These are phyloP conservation scores for Typhlichthys eigenmanni DNA, from an alignment of 2,797 vertebrate species.

Conservation along the genomic window DNA sequence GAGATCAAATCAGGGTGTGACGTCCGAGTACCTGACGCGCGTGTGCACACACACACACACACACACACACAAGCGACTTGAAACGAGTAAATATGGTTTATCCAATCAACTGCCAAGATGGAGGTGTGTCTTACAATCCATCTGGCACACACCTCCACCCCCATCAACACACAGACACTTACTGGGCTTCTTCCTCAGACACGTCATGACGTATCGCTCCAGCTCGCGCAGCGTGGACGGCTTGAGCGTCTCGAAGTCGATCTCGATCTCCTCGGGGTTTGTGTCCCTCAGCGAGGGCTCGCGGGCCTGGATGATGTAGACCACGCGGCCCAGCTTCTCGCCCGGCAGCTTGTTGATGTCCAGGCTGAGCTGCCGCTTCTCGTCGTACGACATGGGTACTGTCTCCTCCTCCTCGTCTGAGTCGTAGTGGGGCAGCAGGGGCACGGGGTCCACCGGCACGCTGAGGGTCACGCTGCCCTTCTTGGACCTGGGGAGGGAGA, in stretches of 20 bases:
- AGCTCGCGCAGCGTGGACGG: constrained; percentile 91
- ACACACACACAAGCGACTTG: too few relatives aligned
- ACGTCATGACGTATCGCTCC: constrained; percentile 91
- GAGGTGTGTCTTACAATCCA: neutral
- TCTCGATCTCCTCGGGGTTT: constrained; percentile 95
- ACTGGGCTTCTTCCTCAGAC: constrained; percentile 90
- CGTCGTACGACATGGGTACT: constrained; percentile 91
- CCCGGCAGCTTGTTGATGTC: constrained; percentile 95
- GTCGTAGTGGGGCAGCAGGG: constrained; percentile 74
- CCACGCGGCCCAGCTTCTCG: constrained; percentile 91
- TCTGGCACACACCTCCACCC: neutral
- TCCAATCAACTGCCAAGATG: too few relatives aligned
- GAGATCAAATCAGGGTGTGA: too few relatives aligned
- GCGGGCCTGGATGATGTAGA: constrained; percentile 93
- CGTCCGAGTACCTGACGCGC: too few relatives aligned
- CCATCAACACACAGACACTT: constrained; percentile 81
- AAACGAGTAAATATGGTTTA: too few relatives aligned
- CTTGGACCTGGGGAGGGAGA: constrained; percentile 75
- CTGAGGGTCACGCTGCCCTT: constrained; percentile 66
- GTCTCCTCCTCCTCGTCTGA: constrained; percentile 92
- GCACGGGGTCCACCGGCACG: constrained; percentile 38
- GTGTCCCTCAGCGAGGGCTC: constrained; percentile 91
- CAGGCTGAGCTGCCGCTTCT: constrained; percentile 91
- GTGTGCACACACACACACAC: too few relatives aligned
- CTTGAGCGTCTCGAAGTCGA: constrained; percentile 94